Evolutionary conservation across 2,888 invertebrate genomes (phyloP).

Genomic region (Tinea trinotella): DNA sequence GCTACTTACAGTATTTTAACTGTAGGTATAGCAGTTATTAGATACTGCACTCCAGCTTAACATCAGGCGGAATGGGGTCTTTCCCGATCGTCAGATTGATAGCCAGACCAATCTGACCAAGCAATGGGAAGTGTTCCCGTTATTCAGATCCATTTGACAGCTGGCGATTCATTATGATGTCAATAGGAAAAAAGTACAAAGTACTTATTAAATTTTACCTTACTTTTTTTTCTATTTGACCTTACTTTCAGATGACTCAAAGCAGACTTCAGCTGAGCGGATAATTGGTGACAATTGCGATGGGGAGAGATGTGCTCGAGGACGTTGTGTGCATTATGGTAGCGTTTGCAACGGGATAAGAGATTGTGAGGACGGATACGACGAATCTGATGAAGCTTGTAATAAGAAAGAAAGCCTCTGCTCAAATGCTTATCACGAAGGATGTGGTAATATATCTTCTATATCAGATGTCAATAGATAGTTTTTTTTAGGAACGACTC

Average conservation of each 20-base stretch:
- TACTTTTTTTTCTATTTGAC: too few relatives aligned
- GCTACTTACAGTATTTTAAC: too few relatives aligned
- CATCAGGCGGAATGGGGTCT: too few relatives aligned
- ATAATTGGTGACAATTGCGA: conserved; percentile 52
- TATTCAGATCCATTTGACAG: too few relatives aligned
- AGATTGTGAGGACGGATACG: conserved; percentile 79
- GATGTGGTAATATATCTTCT: conserved; percentile 42
- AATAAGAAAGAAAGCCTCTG: conserved; percentile 40
- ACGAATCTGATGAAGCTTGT: conserved; percentile 73
- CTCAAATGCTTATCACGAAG: conserved; percentile 40
- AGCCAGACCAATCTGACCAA: too few relatives aligned
- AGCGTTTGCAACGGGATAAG: conserved; percentile 77
- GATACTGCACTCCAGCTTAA: too few relatives aligned
- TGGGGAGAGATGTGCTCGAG: conserved; percentile 77
- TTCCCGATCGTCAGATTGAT: too few relatives aligned
- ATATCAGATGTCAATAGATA: neutral
- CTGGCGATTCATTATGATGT: too few relatives aligned
- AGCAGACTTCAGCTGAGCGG: conserved; percentile 25
- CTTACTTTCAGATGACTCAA: conserved; percentile 23
- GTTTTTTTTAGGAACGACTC: neutral
- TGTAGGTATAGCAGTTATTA: too few relatives aligned
- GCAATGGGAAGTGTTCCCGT: too few relatives aligned
- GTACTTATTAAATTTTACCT: too few relatives aligned
- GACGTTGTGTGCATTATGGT: conserved; percentile 73
- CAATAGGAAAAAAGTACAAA: too few relatives aligned